Conservation (phyloP, 2,113 vertebrate genomes). For the Chloropsis hardwickii region DNA sequence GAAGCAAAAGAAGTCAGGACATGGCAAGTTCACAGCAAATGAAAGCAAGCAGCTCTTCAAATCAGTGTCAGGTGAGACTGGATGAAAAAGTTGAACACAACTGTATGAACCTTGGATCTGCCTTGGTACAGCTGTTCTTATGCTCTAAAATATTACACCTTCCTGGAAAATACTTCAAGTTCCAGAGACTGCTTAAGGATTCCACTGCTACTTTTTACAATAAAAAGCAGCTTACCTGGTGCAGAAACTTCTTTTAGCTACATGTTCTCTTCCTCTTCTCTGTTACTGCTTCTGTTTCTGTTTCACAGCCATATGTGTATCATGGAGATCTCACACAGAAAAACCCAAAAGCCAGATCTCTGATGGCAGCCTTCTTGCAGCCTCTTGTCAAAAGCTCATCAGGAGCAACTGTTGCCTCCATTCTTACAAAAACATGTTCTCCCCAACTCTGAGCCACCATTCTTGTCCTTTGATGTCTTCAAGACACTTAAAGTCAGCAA, state of each 20-base stretch:
- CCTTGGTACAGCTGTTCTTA: background rate
- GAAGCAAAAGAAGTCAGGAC: background rate
- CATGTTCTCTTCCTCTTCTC: background rate
- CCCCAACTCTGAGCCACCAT: background rate
- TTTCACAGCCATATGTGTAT: background rate
- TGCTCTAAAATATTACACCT: background rate
- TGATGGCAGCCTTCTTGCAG: background rate
- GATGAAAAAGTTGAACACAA: background rate
- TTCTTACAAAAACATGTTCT: background rate
- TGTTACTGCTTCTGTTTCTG: background rate
- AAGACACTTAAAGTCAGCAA: background rate
- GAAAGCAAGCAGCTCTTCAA: background rate
- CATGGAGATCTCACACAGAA: background rate
- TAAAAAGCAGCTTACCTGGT: conserved; percentile 30
- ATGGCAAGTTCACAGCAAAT: background rate
- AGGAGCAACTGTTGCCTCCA: background rate
- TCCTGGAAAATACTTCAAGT: background rate
- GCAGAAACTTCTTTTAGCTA: background rate
- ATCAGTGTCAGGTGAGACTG: background rate
- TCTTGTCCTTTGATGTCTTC: background rate
- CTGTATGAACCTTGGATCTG: background rate
- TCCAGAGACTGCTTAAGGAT: background rate
- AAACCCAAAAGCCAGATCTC: background rate
- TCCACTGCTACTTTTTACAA: conserved; percentile 16
- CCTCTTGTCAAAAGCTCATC: background rate